Conservation (phyloP, 2,113 vertebrate species). For the Microtus montanus region DNA sequence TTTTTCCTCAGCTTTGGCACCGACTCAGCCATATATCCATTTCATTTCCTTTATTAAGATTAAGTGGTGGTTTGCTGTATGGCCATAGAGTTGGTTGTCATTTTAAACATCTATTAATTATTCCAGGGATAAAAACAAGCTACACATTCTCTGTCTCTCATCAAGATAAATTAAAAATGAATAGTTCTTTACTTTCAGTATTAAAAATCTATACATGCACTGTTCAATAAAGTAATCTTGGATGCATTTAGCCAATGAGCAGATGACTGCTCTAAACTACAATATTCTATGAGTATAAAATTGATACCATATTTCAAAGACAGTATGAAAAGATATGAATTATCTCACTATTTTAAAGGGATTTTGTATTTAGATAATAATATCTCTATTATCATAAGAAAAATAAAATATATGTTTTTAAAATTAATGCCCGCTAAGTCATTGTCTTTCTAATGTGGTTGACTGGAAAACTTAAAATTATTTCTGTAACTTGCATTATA, state of each 20-base stretch:
- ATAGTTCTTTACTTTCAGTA: conserved; percentile 5
- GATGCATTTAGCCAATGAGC: not conserved
- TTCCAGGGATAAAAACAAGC: conserved; percentile 43
- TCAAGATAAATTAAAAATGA: conserved; percentile 58
- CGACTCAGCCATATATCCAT: conserved; percentile 52
- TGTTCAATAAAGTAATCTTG: not conserved
- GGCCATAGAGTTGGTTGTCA: conserved; percentile 48
- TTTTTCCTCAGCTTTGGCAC: conserved; percentile 68
- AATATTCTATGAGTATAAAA: not conserved
- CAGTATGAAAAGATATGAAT: not conserved
- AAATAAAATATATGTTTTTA: conserved; percentile 43
- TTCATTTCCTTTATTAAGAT: conserved; percentile 66
- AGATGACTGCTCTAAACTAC: conserved; percentile 26
- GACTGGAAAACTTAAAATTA: conserved; percentile 7
- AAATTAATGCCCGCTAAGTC: conserved; percentile 7
- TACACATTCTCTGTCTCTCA: conserved; percentile 25
- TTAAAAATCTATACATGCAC: conserved; percentile 35
- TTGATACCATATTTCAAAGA: conserved; percentile 13
- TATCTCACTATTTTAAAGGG: conserved; percentile 2
- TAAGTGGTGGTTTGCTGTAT: conserved; percentile 49
- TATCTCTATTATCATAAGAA: not conserved
- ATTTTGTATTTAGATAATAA: not conserved
- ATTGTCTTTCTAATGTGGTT: conserved; percentile 20
- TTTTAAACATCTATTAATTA: conserved; percentile 61
- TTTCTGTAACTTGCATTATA: not conserved